A percentile compares a stretch with the other conserved stretches of the same genome.
phyloP scores from a whole-genome alignment of 53 echinoderm and acorn worm genomes.

The Echinarachnius parma region DNA sequence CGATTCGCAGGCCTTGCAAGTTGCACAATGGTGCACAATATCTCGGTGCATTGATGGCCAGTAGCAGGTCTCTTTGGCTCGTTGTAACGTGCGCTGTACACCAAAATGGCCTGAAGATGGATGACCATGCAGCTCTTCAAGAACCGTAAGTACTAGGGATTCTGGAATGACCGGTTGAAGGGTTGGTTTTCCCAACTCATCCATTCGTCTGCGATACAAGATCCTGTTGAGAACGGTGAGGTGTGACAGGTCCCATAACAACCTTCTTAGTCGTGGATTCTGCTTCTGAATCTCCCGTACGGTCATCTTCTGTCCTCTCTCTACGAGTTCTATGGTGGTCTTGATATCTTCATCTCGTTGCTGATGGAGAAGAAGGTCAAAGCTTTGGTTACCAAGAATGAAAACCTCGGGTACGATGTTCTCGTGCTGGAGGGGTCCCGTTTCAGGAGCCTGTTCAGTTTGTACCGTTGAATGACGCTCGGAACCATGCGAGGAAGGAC shows the following conservation, averaged over 20 bases:
- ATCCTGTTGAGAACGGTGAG: too few species aligned
- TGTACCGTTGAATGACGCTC: too few species aligned
- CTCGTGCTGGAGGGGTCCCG: not conserved
- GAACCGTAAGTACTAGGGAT: not conserved
- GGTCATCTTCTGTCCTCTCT: too few species aligned
- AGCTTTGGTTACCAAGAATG: not conserved
- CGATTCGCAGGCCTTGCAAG: constrained; percentile 16
- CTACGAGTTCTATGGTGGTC: too few species aligned
- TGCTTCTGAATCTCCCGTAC: too few species aligned
- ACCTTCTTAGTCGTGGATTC: too few species aligned
- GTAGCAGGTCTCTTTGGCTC: not conserved
- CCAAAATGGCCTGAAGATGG: constrained; percentile 43
- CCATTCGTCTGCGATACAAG: too few species aligned
- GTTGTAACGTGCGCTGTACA: constrained; percentile 21
- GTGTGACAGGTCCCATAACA: too few species aligned
- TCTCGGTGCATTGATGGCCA: constrained; percentile 30
- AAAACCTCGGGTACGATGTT: not conserved
- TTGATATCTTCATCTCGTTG: too few species aligned
- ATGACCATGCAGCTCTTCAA: constrained; percentile 2
- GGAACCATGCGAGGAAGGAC: too few species aligned
- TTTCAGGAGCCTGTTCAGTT: not conserved
- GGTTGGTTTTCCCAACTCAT: too few species aligned
- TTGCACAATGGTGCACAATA: constrained; percentile 15
- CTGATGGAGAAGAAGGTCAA: not conserved
- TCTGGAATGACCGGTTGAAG: not conserved